phyloP scores from a whole-genome alignment of 2,888 invertebrate species.

The Melipona bicolor region DNA sequence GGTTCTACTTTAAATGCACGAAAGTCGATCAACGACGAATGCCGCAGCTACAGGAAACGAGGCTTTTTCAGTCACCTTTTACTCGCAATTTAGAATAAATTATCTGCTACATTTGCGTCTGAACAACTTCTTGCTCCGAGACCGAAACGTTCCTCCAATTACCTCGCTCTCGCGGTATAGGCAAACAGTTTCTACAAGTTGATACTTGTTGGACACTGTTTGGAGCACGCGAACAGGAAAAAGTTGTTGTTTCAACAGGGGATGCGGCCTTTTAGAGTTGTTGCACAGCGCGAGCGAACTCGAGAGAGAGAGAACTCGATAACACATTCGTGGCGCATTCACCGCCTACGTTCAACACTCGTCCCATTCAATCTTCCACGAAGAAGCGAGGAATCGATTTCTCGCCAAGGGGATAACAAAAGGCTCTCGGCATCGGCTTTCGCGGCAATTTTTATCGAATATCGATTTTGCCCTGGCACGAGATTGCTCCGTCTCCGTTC shows the following conservation, averaged over 20 bases:
- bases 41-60: too few relatives aligned
- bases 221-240: not conserved
- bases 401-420: not conserved
- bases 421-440: not conserved
- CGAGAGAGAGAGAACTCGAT: not conserved
- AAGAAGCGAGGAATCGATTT: not conserved
- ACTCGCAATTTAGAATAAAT: too few relatives aligned
- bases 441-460: not conserved
- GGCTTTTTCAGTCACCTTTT: too few relatives aligned
- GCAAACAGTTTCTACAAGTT: not conserved
- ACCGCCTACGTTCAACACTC: not conserved
- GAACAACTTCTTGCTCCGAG: too few relatives aligned
- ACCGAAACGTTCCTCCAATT: too few relatives aligned
- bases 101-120: too few relatives aligned
- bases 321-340: not conserved
- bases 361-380: not conserved
- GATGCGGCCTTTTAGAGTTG: not conserved
- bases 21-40: too few relatives aligned
- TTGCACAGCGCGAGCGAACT: not conserved
- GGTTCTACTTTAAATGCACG: too few relatives aligned
- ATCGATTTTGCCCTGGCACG: slow-evolving; percentile 36
- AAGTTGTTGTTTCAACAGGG: not conserved
- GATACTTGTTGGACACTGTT: not conserved
- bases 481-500: slow-evolving; percentile 1
- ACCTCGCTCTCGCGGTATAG: not conserved